phyloP scores from a whole-genome alignment of 2,888 invertebrate genomes.

The Zonitis immaculata region DNA sequence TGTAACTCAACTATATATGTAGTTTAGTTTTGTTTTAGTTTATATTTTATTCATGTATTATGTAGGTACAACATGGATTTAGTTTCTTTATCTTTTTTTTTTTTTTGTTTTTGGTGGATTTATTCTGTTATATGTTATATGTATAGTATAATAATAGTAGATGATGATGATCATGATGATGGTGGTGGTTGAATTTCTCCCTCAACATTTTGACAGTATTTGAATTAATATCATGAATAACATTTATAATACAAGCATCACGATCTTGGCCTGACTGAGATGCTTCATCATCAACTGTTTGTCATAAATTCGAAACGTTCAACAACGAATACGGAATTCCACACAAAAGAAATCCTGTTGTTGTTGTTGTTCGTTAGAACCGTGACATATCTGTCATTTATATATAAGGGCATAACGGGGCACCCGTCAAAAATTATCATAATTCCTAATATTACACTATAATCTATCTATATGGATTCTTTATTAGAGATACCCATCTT shows the following conservation, averaged over 20 bases:
- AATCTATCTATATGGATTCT: constrained; percentile 4
- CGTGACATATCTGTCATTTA: constrained; percentile 18
- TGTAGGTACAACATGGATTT: no score
- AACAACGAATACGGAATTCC: constrained; percentile 9
- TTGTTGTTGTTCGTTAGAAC: constrained; percentile 16
- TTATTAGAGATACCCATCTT: not conserved
- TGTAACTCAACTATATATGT: no score
- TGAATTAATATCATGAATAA: constrained; percentile 19
- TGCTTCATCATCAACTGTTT: constrained; percentile 18
- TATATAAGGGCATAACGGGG: constrained; percentile 6
- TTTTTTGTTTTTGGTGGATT: no score
- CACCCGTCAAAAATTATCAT: constrained; percentile 14
- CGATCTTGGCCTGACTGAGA: constrained; percentile 16
- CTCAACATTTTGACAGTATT: constrained; percentile 13
- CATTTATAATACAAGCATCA: constrained; percentile 17
- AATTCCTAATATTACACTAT: constrained; percentile 8
- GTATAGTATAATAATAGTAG: no score
- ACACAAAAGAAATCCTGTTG: constrained; percentile 10
- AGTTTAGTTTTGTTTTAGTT: no score
- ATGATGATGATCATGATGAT: no score
- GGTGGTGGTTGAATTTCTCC: not conserved
- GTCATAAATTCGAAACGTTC: constrained; percentile 16
- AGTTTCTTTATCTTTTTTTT: no score
- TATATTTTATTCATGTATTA: no score
- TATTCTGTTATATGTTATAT: no score